Evolutionary conservation across 2,113 vertebrate species (phyloP).

Genomic region (Gallinago undulata): DNA sequence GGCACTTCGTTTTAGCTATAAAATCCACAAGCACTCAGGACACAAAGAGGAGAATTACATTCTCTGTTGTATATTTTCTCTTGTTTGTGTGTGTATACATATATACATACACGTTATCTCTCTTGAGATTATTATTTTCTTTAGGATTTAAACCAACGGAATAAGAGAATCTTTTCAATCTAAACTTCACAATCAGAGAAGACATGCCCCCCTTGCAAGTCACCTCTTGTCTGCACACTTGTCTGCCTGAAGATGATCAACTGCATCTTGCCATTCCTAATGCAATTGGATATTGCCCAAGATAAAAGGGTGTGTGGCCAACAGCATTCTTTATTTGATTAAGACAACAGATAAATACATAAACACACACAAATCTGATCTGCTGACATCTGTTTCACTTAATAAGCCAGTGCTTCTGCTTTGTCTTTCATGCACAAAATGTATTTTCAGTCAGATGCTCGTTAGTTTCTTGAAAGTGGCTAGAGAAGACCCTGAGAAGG

Average conservation of each 20-base stretch:
- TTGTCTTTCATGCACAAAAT: background rate
- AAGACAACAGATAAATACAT: background rate
- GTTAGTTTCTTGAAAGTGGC: background rate
- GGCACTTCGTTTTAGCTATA: background rate
- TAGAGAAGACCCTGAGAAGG: background rate
- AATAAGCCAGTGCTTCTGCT: background rate
- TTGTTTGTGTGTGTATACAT: background rate
- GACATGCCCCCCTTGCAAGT: background rate
- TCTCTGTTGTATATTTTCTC: background rate
- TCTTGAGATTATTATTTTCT: background rate
- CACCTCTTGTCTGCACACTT: background rate
- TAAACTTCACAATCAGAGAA: background rate
- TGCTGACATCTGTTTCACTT: background rate
- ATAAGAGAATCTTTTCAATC: background rate
- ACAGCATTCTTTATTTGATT: background rate
- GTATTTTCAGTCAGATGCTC: background rate
- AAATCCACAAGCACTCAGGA: background rate
- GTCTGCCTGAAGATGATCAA: background rate
- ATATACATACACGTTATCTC: fast-evolving
- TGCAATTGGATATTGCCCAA: background rate
- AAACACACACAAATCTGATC: background rate
- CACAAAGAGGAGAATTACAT: background rate
- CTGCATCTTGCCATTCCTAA: background rate
- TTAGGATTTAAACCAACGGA: background rate
- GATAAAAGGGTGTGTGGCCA: background rate